Base-by-base conservation (phyloP, 2,888 invertebrate genomes). In the Microplitis manilae region DNA sequence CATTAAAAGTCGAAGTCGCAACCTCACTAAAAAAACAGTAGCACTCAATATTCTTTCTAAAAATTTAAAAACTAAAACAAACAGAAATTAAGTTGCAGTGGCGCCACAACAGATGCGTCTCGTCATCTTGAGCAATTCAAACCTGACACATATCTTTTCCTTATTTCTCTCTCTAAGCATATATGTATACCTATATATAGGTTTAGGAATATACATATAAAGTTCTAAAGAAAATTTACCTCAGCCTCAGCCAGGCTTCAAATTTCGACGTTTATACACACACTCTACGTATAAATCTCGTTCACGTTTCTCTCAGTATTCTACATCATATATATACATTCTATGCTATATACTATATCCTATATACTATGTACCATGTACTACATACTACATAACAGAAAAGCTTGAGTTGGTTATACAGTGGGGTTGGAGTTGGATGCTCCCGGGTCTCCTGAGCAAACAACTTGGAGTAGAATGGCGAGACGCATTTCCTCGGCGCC, bases 31-130 rank as follows among this genome's bases (percentile, higher is more conserved):
- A 50, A 13, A 50, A 50, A 50, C 13, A 50, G 50, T 50, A 50
- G 9, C 50, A 50, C 13, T 13, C 5, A 50, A 50, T 50, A 50
- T 50, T 50, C 0, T 13, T 50, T 13, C 1, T 50, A 50, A 50
- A 50, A 50, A 50, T 13, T 50, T 8, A 50, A 50, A 50, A 88
- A 86, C 84, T 87, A 87, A 89, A 87, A 87, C 87, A 89, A 89
- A 89, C 88, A 89, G 87, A 87, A 87, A 86, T 77, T 85, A 60
- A 71, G 83, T 83, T 50, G 50, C 50, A 50, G 81, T 86, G 89
- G 89, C 89, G 89, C 89, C 89, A 88, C 83, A 85, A 84, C 89
- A 89, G 89, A 89, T 89, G 89, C 86, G 86, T 86, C 87, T 85
- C 84, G 87, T 89, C 89, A 88, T 86, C 79, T 84, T 81, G 77